Conservation (phyloP, 2,888 invertebrate genomes). For the Trichopoda pennipes region DNA sequence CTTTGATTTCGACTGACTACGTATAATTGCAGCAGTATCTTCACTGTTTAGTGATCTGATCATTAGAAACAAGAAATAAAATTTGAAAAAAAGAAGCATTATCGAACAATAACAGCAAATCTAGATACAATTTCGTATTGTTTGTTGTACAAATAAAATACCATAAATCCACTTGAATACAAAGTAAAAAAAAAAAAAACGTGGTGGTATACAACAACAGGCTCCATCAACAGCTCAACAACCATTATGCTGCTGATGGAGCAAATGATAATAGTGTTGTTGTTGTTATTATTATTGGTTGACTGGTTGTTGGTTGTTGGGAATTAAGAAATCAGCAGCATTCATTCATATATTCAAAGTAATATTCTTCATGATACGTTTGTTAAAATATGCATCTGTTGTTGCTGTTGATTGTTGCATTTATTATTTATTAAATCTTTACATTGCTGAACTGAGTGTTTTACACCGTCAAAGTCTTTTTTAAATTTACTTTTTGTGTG, state of each 20-base stretch:
- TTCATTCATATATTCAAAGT: slow-evolving; percentile 1
- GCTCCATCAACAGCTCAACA: neutral
- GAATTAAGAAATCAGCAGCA: slow-evolving; percentile 56
- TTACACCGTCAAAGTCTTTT: neutral
- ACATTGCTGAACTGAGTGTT: neutral
- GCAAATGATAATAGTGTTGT: slow-evolving; percentile 22
- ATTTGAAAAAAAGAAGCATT: slow-evolving; percentile 25
- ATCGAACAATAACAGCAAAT: slow-evolving; percentile 13
- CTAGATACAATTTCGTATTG: slow-evolving; percentile 58
- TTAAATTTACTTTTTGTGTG: neutral
- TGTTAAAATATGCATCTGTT: slow-evolving; percentile 66
- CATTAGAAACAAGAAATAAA: slow-evolving; percentile 14
- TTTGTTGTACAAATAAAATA: slow-evolving; percentile 60
- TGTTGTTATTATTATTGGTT: slow-evolving; percentile 5
- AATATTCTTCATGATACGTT: slow-evolving; percentile 33
- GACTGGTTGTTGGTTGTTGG: slow-evolving; percentile 4
- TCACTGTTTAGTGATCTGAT: slow-evolving; percentile 33
- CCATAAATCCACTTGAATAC: slow-evolving; percentile 61
- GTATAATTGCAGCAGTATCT: slow-evolving; percentile 22
- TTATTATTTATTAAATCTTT: neutral
- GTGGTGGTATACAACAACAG: slow-evolving; percentile 1
- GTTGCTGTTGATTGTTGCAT: slow-evolving; percentile 65
- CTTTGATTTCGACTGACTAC: neutral
- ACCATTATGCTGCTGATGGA: slow-evolving; percentile 41
- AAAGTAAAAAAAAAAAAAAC: slow-evolving; percentile 7